Evolutionary conservation across 2,888 invertebrate species (phyloP), one percentile per base, ranked within the genome.

Genomic region (Agonopterix alstromeriana): DNA sequence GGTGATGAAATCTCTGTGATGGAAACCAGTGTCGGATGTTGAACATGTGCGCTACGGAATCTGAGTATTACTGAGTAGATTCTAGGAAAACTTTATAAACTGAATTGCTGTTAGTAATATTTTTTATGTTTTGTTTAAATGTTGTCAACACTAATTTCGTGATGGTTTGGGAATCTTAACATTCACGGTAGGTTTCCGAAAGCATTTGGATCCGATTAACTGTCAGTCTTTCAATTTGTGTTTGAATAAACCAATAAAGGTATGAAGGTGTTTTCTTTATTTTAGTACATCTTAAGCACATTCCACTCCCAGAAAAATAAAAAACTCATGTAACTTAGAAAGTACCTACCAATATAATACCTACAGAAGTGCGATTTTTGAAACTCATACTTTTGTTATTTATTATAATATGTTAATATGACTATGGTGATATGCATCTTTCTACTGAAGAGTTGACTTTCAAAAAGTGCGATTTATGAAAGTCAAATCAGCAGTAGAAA

Each of bases 171-270:
- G 73, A 84, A 77, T 77, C 76, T 69, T 65, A 71, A 66, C 63
- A 67, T 73, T 69, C 61, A 63, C 63, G 54, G 58, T 63, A 58
- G 75, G 74, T 80, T 82, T 77, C 80, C 72, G 61, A 78, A 77
- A 73, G 73, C 76, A 77, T 78, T 77, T 81, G 77, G 79, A 72
- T 79, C 80, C 76, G 79, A 77, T 75, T 76, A 78, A 79, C 73
- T 84, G 78, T 83, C 79, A 79, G 77, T 84, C 81, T 82, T 85
- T 78, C 83, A 84, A 82, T 80, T 86, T 86, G 86, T 86, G 86
- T 86, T 86, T 83, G 68, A 83, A 84, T 85, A 86, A 87, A 86
- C 78, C 76, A 77, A 78, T 85, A 82, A 82, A 84, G 72, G 73
- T 66, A 70, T 56, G 49, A 53, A 56, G 51, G 55, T 56, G 45